Base-by-base conservation (phyloP, 2,797 vertebrate species). In the Acipenser transmontanus region DNA sequence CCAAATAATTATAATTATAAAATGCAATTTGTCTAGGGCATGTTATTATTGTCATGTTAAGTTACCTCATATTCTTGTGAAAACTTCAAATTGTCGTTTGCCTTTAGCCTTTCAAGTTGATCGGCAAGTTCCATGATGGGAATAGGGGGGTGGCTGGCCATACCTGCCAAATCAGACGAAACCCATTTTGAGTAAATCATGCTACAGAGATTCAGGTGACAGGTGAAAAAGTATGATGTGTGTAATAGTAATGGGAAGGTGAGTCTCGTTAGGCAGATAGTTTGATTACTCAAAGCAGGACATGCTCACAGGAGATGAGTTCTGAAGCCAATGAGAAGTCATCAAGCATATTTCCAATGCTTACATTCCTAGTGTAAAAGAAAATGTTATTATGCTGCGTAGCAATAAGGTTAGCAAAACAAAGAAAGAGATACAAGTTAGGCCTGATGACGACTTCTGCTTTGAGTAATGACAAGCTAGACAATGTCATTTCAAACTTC, bases 11-110 rank as follows among this genome's bases (percentile, higher is more conserved):
- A 34, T 34, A 34, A 34, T 34, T 34, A 34, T 34, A 34, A 34
- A 34, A 34, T 34, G 34, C 34, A 34, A 34, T 34, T 34, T 34
- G 34, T 34, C 34, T 34, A 34, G 34, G 34, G 34, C 1, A 34
- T 34, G 34, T 34, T 34, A 34, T 34, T 34, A 34, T 34, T 34
- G 34, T 3, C 34, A 34, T 34, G 34, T 34, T 34, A 12, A 7
- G 4, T 78, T 87, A 95, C 96, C 92, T 99, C 97, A 71, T 99
- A 99, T 71, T 99, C 97, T 83, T 99, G 97, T 34, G 96, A 98
- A 82, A 99, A 99, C 82, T 98, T 98, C 78, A 99, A 87, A 89
- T 98, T 99, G 87, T 99, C 97, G 69, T 99, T 99, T 69, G 97
- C 97, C 91, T 99, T 99, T 79, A 99, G 75, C 63, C 95, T 91